Base-by-base conservation (phyloP, 2,797 vertebrate genomes). In the Gastrophryne carolinensis region DNA sequence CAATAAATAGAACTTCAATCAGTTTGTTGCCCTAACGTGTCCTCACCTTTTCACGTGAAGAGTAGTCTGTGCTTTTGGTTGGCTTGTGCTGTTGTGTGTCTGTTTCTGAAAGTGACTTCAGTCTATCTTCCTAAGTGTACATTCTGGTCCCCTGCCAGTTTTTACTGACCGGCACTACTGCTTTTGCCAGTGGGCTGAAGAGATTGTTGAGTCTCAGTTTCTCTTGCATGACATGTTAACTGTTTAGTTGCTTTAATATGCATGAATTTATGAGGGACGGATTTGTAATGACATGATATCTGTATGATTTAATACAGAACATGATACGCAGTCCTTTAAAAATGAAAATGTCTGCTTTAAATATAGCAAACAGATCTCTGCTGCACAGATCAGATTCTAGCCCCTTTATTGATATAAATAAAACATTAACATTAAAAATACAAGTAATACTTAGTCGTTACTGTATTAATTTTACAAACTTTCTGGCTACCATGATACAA, bases 171-270 rank as follows among this genome's bases (percentile, higher is more conserved):
- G 69, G 50, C 56, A 23, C 65, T 52, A 57, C 65, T 67, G 34
- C 56, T n/a, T 30, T 21, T 69, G 57, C 44, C 73, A 67, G 68
- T 37, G 65, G 61, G 57, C 65, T 53, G 57, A 69, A 61, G 32
- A 61, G 56, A 69, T n/a, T 61, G 56, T 52, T 69, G 65, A 37
- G 44, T 68, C 62, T 73, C 60, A 73, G 47, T 73, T 50, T 26
- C 17, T 44, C 52, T 74, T 44, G 29, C 72, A 74, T 74, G 72
- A 23, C 52, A 74, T 24, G 41, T 74, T 74, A 74, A 74, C 72
- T 58, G 3, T 74, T 47, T 35, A 15, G 29, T 4, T 41, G 37
- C 61, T 39, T 56, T 30, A 27, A 56, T 19, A 30, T 56, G 29
- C 10, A 7, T 6, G 15, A 44, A 44, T 44, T 44, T 15, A 44